phyloP scores from a whole-genome alignment of 2,888 invertebrate genomes.

The Torymus aiolomorphi region DNA sequence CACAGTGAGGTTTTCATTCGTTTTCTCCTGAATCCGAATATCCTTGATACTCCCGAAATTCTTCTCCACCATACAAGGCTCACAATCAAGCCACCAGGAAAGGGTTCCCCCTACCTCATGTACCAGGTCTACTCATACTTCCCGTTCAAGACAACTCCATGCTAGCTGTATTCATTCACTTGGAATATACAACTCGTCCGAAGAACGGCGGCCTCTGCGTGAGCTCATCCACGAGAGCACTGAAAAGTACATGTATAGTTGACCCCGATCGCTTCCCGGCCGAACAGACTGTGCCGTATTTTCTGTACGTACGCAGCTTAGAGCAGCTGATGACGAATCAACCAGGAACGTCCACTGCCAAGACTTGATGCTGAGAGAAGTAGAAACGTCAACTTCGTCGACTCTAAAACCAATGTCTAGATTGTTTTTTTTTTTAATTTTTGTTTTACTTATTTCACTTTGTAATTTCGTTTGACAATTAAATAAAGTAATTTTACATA shows the following conservation, averaged over 20 bases:
- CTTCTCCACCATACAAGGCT: slow-evolving; percentile 81
- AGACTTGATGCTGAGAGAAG: slow-evolving; percentile 74
- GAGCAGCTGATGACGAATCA: slow-evolving; percentile 78
- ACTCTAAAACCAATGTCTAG: no score
- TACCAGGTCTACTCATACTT: slow-evolving; percentile 81
- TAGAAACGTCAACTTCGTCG: no score
- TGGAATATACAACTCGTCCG: slow-evolving; percentile 78
- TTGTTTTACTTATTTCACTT: no score
- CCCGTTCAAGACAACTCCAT: slow-evolving; percentile 79
- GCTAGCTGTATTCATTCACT: slow-evolving; percentile 79
- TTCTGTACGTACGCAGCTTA: slow-evolving; percentile 77
- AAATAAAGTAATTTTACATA: no score
- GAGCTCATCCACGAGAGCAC: slow-evolving; percentile 73
- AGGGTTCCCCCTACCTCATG: slow-evolving; percentile 80
- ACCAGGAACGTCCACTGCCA: slow-evolving; percentile 76
- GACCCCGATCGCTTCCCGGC: slow-evolving; percentile 78
- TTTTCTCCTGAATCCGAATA: slow-evolving; percentile 75
- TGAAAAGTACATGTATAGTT: slow-evolving; percentile 76
- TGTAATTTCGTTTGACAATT: no score
- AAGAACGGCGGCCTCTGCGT: slow-evolving; percentile 79
- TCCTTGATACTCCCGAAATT: slow-evolving; percentile 78
- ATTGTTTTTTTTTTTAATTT: no score
- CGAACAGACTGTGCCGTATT: slow-evolving; percentile 77
- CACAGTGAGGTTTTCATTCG: slow-evolving; percentile 78
- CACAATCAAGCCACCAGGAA: slow-evolving; percentile 79